Base-by-base conservation (phyloP, 2,888 invertebrate species). In the Xanthia icteritia region DNA sequence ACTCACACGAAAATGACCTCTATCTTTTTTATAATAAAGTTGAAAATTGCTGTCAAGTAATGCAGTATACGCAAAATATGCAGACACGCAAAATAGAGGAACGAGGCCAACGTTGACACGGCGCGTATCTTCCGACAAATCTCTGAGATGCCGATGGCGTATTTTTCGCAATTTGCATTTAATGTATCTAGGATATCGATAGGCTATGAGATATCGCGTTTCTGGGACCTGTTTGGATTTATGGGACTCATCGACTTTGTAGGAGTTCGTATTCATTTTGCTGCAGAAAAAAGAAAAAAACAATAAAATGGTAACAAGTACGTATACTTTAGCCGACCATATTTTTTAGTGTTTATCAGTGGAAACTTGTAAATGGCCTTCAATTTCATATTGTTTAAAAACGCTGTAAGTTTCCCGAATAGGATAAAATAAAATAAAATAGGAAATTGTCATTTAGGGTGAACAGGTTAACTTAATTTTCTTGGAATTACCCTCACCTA, bases 151-250 rank as follows among this genome's bases (percentile, higher is more conserved):
- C 88, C 88, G 81, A 75, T 75, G 77, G 89, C 84, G 89, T 91
- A 89, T 92, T 92, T 93, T 92, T 92, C 91, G 90, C 88, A 91
- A 93, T 93, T 93, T 93, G 90, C 92, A 92, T 93, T 89, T 84
- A 84, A 82, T 86, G 76, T 86, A 83, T 89, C 88, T 89, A 69
- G 71, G 56, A 81, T 80, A 79, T 79, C 81, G 77, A 60, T 68
- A 74, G 58, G 56, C 68, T 54, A 77, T 74, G 76, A 68, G 63
- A 66, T 79, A 79, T 75, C 71, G 79, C 42, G 82, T 87, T 86
- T 76, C 76, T 78, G 60, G 63, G 58, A 63, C 63, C 66, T 56
- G 66, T 45, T 61, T 56, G 36, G 58, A 83, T 77, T 85, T 75
- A 83, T 83, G 13, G 67, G 71, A 71, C 31, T 64, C 31, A 39